Conservation (phyloP, 2,113 vertebrate genomes). For the Pyrgilauda ruficollis region DNA sequence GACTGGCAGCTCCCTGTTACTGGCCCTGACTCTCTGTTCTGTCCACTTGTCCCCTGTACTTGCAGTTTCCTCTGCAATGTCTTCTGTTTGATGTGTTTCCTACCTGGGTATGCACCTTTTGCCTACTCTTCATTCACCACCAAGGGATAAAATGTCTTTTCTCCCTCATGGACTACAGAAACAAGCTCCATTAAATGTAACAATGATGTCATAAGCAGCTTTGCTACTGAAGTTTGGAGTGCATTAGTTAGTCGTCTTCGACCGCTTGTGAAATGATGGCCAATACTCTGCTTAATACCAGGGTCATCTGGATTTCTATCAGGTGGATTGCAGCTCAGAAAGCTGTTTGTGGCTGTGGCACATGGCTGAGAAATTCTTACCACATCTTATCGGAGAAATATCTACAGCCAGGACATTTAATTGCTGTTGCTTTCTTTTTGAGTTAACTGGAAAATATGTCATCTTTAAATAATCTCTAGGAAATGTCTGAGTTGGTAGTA, state of each 20-base stretch:
- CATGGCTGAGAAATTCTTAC: neutral
- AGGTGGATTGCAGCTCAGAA: neutral
- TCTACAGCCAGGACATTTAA: neutral
- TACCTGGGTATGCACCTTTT: neutral
- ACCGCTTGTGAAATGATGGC: neutral
- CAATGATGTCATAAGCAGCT: neutral
- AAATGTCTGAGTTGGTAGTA: neutral
- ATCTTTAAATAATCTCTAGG: constrained; percentile 7
- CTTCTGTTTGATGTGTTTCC: neutral
- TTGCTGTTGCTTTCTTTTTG: neutral
- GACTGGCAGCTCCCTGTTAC: neutral
- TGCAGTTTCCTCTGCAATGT: neutral
- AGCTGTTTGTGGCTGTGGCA: neutral
- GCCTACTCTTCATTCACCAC: neutral
- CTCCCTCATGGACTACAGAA: neutral
- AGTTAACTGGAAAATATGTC: constrained; percentile 1
- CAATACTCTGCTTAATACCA: neutral
- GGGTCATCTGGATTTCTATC: neutral
- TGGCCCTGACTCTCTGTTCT: neutral
- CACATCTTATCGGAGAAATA: neutral
- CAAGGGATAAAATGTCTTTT: neutral
- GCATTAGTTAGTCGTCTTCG: neutral
- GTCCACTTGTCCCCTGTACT: neutral
- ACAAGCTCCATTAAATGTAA: neutral
- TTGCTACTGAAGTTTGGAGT: neutral